Percentiles rank a stretch among this genome's conserved stretches.
These are phyloP conservation scores for Euplexia lucipara DNA, from an alignment of 2,888 invertebrate species.

Conservation along the genomic window DNA sequence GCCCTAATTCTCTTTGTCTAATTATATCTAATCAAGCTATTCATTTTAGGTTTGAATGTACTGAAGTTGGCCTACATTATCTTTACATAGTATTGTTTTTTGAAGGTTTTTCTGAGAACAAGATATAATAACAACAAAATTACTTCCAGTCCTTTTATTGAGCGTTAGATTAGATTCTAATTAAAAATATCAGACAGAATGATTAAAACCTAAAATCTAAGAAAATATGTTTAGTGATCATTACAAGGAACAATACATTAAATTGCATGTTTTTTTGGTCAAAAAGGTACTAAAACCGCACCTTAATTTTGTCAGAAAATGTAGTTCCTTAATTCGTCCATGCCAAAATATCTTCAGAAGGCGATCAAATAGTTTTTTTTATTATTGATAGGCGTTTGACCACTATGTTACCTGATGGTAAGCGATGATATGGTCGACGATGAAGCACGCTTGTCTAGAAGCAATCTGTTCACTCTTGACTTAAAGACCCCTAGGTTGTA, in stretches of 20 bases:
- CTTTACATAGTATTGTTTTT: constrained; percentile 17
- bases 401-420: too few species aligned
- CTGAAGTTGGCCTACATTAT: constrained; percentile 28
- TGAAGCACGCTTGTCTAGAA: too few species aligned
- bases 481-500: too few species aligned
- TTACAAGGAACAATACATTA: not conserved
- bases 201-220: not conserved
- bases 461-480: too few species aligned
- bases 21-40: constrained; percentile 20
- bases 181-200: not conserved
- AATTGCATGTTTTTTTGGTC: not conserved
- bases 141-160: constrained; percentile 4
- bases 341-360: too few species aligned
- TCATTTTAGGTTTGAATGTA: constrained; percentile 20
- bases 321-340: not conserved
- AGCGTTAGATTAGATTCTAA: constrained; percentile 38
- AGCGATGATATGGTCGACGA: too few species aligned
- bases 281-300: not conserved
- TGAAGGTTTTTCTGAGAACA: constrained; percentile 10
- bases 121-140: constrained; percentile 13
- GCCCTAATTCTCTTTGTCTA: constrained; percentile 11
- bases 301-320: not conserved
- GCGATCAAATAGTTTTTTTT: too few species aligned
- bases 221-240: not conserved
- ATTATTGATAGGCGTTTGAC: too few species aligned